Evolutionary conservation across 2,113 vertebrate species (phyloP), one percentile per base, ranked within the genome.

Genomic region (Agapornis roseicollis): DNA sequence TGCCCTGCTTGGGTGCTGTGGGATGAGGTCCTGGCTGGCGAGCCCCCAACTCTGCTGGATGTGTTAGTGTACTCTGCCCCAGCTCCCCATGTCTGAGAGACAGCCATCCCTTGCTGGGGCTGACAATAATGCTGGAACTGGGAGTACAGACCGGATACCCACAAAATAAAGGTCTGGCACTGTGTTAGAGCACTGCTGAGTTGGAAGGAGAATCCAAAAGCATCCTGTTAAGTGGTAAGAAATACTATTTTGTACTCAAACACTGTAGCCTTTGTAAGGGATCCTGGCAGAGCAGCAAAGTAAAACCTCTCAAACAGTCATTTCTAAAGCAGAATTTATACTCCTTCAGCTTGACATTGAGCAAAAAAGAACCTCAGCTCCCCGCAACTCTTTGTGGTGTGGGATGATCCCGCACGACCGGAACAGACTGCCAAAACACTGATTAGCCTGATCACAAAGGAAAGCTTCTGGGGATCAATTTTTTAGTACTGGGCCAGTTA

Each of bases 311-410:
- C 2, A 0, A 93, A 93, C 81, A 94, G 49, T 52, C 56, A 94
- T 96, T 94, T 96, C 94, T 91, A 97, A 96, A 81, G 92, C 87
- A 96, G 82, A 95, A 96, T 96, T 96, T 93, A 94, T 94, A 87
- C 77, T 93, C 90, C 65, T 94, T 89, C 80, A 90, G 77, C 81
- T 93, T 83, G 88, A 96, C 80, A 37, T 1, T 92, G 73, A 85
- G 74, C 15, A 76, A 94, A 88, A 94, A 78, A 91, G 71, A 94
- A 85, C 53, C 52, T 86, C 24, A 9, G 69, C 76, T 95, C 42
- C 33, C n/a, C 0, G 2, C 80, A 91, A 92, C 91, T 79, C 41
- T 88, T 96, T 82, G 53, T 91, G 88, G 31, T 89, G 74, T 68
- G 49, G 65, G 88, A 89, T 86, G 88, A 93, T 66, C 72, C 69